Evolutionary conservation across 2,113 vertebrate genomes (phyloP), one percentile per base, ranked within the genome.

Genomic region (Catagonus wagneri): DNA sequence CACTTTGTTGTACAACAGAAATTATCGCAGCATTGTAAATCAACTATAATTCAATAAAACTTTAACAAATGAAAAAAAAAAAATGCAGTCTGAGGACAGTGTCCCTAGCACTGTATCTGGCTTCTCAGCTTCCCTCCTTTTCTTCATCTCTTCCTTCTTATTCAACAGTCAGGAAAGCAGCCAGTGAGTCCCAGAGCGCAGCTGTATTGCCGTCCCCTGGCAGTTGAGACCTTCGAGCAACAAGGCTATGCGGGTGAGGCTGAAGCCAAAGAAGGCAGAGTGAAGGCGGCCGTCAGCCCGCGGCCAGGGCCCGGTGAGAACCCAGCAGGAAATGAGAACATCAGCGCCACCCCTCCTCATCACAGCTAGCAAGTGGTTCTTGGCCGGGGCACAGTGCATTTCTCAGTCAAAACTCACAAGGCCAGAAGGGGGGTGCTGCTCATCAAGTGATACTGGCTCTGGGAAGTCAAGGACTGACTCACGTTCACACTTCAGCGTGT

Each of bases 371-470:
- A 19, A n/a, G 50, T 0, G 16, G 29, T 61, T 50, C 22, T 84
- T 3, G 1, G 0, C 2, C 20, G 13, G 0, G 10, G 4, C 23
- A 3, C 14, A 0, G 1, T 3, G 22, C 22, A 0, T 13, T 63
- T 32, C 61, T 84, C 29, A 4, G 5, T 44, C n/a, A 23, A 6
- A 58, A 11, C 22, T 23, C 66, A 27, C 8, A 3, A 29, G 61
- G 17, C 6, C 36, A 52, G 58, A 17, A 20, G 9, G 32, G 44
- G 44, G 12, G 44, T n/a, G 13, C 22, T n/a, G 19, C n/a, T 78
- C 2, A 9, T 50, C 39, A n/a, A n/a, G 6, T 39, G 79, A 61
- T 23, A 0, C 25, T 0, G 69, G 25, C n/a, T 15, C 15, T 2
- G 50, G 8, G 39, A 89, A 32, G 22, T 19, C 27, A 22, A 27